Conservation (phyloP, 1,140 invertebrate species). For the Centruroides sculpturatus region DNA sequence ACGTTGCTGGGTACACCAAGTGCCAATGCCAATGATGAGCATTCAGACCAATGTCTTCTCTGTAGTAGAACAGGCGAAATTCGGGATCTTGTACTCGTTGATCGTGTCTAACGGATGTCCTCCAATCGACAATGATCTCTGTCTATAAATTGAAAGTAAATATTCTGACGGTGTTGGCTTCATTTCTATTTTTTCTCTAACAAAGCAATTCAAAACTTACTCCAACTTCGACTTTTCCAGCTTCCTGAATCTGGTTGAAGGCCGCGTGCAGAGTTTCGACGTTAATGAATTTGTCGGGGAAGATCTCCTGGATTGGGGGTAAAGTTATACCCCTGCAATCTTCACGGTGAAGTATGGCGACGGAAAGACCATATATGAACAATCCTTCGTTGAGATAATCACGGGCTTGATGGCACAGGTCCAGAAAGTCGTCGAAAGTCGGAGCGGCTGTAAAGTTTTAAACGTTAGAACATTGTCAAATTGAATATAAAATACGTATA, state of each 20-base stretch:
- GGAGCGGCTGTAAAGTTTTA: slow-evolving; percentile 1
- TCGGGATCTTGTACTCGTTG: slow-evolving; percentile 42
- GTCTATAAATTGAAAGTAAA: too few species aligned
- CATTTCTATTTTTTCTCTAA: too few species aligned
- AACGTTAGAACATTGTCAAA: too few species aligned
- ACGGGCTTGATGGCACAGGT: slow-evolving; percentile 10
- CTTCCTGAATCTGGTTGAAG: neutral
- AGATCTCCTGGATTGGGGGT: slow-evolving; percentile 50
- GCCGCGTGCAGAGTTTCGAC: slow-evolving; percentile 7
- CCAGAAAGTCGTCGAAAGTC: slow-evolving; percentile 13
- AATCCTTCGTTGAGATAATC: slow-evolving; percentile 11
- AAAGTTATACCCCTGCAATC: slow-evolving; percentile 38
- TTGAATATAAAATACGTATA: too few species aligned
- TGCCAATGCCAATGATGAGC: slow-evolving; percentile 45
- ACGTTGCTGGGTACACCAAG: slow-evolving; percentile 11
- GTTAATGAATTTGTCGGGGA: slow-evolving; percentile 31
- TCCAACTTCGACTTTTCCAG: too few species aligned
- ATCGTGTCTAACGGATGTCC: too few species aligned
- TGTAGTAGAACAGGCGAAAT: slow-evolving; percentile 58
- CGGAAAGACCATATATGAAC: slow-evolving; percentile 10
- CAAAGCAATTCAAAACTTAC: too few species aligned
- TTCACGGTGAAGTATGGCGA: slow-evolving; percentile 22
- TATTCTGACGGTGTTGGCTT: too few species aligned
- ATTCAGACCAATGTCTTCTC: slow-evolving; percentile 42
- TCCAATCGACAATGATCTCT: too few species aligned